These are phyloP conservation scores for Luscinia luscinia DNA, from an alignment of 2,797 vertebrate species.

Conservation along the genomic window DNA sequence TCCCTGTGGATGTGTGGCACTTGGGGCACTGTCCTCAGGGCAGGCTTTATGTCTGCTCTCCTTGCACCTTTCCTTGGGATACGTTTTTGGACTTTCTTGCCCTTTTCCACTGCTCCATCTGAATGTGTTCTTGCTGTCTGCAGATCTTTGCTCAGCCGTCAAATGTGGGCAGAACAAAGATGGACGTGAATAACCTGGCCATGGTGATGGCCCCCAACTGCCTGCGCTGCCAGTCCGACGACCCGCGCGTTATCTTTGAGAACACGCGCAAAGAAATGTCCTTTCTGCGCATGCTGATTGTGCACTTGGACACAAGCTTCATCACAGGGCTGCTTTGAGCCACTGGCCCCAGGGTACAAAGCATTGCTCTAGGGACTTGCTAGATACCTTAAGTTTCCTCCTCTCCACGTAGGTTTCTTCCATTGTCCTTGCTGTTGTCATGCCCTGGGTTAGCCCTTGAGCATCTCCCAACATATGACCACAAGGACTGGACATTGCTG, in stretches of 20 bases:
- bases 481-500: background rate
- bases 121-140: background rate
- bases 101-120: background rate
- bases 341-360: background rate
- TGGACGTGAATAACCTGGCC: conserved; percentile 95
- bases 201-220: conserved; percentile 97
- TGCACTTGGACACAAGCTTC: conserved; percentile 90
- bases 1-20: accelerated
- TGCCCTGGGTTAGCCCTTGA: background rate
- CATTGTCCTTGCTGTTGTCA: background rate
- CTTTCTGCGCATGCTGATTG: conserved; percentile 91
- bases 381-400: background rate
- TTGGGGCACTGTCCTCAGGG: background rate
- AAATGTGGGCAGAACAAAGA: conserved; percentile 91
- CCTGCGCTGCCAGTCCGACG: conserved; percentile 89
- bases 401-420: background rate
- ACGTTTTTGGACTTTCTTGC: accelerated
- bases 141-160: conserved; percentile 91
- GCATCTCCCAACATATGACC: background rate
- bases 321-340: conserved; percentile 85
- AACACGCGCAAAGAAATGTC: conserved; percentile 95
- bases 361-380: background rate
- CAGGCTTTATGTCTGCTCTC: background rate
- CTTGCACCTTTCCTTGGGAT: background rate
- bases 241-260: conserved; percentile 91